These are phyloP conservation scores for Bubo blakistoni DNA, from an alignment of 2,113 vertebrate species.

Conservation along the genomic window DNA sequence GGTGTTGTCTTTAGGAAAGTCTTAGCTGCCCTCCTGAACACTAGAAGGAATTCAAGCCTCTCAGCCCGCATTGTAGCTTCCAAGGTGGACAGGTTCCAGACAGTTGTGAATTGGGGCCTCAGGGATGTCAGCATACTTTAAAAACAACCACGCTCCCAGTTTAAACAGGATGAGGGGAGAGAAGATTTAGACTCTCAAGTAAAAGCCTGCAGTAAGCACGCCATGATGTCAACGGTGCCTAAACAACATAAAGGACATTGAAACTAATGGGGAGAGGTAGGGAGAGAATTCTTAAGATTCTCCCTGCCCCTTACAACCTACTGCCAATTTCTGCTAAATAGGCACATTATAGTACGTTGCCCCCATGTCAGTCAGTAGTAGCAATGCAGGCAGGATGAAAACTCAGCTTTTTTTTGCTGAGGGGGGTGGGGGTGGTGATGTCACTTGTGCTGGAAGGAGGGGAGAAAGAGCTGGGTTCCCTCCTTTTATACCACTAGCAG, in stretches of 20 bases:
- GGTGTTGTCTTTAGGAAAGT: neutral
- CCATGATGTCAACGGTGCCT: neutral
- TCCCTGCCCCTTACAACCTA: neutral
- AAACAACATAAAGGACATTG: rapidly evolving
- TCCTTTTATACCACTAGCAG: neutral
- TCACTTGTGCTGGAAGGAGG: neutral
- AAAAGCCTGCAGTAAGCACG: neutral
- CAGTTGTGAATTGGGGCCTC: neutral
- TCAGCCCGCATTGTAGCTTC: neutral
- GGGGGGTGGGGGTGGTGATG: neutral
- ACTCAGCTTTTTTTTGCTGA: neutral
- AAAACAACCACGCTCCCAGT: neutral
- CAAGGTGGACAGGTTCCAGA: neutral
- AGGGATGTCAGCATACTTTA: neutral
- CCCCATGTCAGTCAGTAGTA: neutral
- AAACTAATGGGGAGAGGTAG: neutral
- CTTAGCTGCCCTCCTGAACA: neutral
- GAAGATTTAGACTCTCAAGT: neutral
- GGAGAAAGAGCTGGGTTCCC: neutral
- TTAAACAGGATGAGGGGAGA: neutral
- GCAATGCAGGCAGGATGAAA: neutral
- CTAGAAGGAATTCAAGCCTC: neutral
- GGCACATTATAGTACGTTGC: rapidly evolving
- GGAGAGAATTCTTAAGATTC: neutral
- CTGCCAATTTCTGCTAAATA: neutral